Evolutionary conservation across 2,113 vertebrate species (phyloP).

Genomic region (Procavia capensis): DNA sequence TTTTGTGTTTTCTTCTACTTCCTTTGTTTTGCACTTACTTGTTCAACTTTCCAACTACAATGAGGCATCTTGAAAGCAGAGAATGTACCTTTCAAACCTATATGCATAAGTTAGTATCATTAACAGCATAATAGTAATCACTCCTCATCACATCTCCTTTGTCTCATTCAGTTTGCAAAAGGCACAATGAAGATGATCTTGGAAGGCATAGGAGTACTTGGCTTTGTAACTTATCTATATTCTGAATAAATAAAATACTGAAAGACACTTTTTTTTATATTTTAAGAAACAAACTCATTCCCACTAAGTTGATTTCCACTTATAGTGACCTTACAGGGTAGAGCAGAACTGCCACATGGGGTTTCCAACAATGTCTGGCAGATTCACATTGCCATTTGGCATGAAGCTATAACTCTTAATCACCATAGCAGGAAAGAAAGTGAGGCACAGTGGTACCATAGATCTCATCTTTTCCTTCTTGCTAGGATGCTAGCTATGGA

Average conservation of each 20-base stretch:
- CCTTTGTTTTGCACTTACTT: not conserved
- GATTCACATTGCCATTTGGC: too few relatives aligned
- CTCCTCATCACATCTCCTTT: not conserved
- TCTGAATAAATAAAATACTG: not conserved
- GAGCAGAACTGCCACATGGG: too few relatives aligned
- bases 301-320: too few relatives aligned
- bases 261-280: not conserved
- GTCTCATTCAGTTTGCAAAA: slow-evolving; percentile 8
- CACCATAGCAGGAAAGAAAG: not conserved
- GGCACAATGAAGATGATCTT: not conserved
- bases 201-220: not conserved
- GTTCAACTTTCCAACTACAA: not conserved
- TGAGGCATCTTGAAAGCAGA: not conserved
- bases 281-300: not conserved
- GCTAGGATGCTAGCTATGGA: not conserved
- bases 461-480: not conserved
- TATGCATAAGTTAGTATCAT: not conserved
- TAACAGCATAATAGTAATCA: not conserved
- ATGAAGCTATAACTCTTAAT: not conserved
- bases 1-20: not conserved
- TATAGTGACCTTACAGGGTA: too few relatives aligned
- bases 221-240: not conserved
- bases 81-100: not conserved
- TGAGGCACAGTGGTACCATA: not conserved
- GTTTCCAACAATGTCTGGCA: too few relatives aligned